phyloP scores from a whole-genome alignment of 2,797 vertebrate genomes.

The Dendrocincla fuliginosa region DNA sequence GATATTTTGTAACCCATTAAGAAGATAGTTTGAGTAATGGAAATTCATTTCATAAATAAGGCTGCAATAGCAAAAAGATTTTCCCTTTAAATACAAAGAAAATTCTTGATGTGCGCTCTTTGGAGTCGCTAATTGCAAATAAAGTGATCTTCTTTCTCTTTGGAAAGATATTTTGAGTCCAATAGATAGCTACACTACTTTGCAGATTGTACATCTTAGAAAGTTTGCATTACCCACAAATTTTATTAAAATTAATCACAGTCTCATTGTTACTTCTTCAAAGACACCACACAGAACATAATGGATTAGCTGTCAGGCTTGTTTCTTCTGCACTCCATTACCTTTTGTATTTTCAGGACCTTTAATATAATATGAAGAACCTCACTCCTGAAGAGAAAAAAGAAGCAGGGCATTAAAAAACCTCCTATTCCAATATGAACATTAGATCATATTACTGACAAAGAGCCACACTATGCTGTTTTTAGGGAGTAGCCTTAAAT shows the following conservation, averaged over 20 bases:
- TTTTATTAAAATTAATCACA: conserved; percentile 27
- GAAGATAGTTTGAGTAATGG: background rate
- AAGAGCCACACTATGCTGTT: background rate
- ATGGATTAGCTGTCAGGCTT: background rate
- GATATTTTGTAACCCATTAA: background rate
- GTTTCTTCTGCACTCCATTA: background rate
- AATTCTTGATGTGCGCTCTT: background rate
- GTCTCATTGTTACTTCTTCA: conserved; percentile 10
- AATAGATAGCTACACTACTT: background rate
- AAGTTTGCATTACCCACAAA: background rate
- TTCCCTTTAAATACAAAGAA: background rate
- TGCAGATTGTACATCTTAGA: background rate
- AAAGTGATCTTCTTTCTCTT: background rate
- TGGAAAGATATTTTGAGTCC: background rate
- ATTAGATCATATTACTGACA: background rate
- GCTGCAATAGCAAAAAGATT: background rate
- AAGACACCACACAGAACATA: background rate
- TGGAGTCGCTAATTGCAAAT: background rate
- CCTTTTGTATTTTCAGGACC: background rate
- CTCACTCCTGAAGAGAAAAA: background rate
- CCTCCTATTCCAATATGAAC: background rate
- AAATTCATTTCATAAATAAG: background rate
- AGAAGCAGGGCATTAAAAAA: background rate
- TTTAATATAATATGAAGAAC: background rate
- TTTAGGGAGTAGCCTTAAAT: background rate